A percentile compares a stretch with the other conserved stretches of the same genome.
phyloP scores from a whole-genome alignment of 2,888 invertebrate genomes.

The Tenthredo mesomela region DNA sequence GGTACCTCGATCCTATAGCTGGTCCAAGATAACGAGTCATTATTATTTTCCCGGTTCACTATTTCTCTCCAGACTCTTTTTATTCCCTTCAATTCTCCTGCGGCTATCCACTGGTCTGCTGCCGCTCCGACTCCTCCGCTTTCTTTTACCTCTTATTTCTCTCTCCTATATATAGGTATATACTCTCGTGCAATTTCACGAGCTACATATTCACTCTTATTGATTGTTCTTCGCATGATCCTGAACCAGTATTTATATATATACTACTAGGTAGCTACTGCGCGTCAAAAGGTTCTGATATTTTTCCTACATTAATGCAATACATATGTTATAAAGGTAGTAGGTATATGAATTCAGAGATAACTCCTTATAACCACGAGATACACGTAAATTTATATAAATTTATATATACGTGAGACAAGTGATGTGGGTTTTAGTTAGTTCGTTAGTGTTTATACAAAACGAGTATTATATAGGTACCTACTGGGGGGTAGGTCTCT shows the following conservation, averaged over 20 bases:
- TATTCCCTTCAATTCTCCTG: constrained; percentile 29
- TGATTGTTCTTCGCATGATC: constrained; percentile 44
- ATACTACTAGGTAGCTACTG: not conserved
- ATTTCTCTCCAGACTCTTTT: constrained; percentile 53
- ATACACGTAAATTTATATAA: not conserved
- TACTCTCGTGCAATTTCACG: not conserved
- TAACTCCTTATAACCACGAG: not conserved
- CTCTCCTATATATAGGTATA: not conserved
- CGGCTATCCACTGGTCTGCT: constrained; percentile 6
- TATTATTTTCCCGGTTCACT: constrained; percentile 47
- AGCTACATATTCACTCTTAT: constrained; percentile 26
- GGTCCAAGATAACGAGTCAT: constrained; percentile 50
- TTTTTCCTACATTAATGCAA: not conserved
- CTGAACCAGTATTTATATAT: too few relatives aligned
- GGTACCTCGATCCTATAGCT: constrained; percentile 11
- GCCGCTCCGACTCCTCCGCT: not conserved
- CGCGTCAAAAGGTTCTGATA: not conserved
- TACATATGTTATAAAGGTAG: too few relatives aligned
- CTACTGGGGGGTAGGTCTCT: not conserved
- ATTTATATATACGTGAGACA: not conserved
- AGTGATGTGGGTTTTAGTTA: constrained; percentile 3
- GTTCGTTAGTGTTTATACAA: not conserved
- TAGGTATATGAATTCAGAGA: too few relatives aligned
- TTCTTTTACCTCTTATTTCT: not conserved
- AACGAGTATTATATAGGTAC: too few relatives aligned